phyloP scores from a whole-genome alignment of 2,888 invertebrate genomes.

The Vanessa cardui region DNA sequence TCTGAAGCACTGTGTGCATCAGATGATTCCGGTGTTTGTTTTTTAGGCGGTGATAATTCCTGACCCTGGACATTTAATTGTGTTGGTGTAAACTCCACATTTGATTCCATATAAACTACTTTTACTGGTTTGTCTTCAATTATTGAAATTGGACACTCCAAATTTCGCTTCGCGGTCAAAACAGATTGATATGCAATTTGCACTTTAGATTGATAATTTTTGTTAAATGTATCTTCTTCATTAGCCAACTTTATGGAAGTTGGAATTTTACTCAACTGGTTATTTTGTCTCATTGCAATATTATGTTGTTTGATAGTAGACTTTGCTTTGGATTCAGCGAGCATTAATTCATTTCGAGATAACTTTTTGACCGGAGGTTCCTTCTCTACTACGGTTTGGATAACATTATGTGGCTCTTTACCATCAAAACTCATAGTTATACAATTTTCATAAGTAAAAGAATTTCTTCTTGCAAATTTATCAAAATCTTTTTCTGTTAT shows the following conservation, averaged over 20 bases:
- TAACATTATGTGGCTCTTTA: conserved; percentile 62
- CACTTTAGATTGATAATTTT: conserved; percentile 69
- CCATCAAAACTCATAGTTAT: conserved; percentile 66
- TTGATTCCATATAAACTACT: conserved; percentile 69
- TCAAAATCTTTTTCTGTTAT: conserved; percentile 79
- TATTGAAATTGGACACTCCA: conserved; percentile 65
- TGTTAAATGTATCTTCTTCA: conserved; percentile 56
- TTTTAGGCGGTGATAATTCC: conserved; percentile 65
- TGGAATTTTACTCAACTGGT: conserved; percentile 50
- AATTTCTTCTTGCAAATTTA: conserved; percentile 74
- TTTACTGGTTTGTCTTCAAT: conserved; percentile 78
- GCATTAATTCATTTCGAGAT: conserved; percentile 56
- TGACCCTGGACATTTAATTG: conserved; percentile 68
- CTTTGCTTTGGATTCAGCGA: conserved; percentile 57
- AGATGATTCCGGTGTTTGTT: conserved; percentile 48
- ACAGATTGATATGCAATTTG: conserved; percentile 73
- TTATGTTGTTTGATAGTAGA: conserved; percentile 53
- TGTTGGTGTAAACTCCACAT: conserved; percentile 56
- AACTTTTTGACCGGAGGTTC: conserved; percentile 55
- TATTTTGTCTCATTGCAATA: conserved; percentile 46
- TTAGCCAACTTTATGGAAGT: conserved; percentile 45
- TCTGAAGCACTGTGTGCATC: conserved; percentile 53
- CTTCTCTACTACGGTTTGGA: conserved; percentile 64
- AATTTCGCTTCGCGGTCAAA: conserved; percentile 67
- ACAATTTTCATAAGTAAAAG: conserved; percentile 70